These are phyloP conservation scores for Grapholita molesta DNA, from an alignment of 1,140 invertebrate species.

Conservation along the genomic window DNA sequence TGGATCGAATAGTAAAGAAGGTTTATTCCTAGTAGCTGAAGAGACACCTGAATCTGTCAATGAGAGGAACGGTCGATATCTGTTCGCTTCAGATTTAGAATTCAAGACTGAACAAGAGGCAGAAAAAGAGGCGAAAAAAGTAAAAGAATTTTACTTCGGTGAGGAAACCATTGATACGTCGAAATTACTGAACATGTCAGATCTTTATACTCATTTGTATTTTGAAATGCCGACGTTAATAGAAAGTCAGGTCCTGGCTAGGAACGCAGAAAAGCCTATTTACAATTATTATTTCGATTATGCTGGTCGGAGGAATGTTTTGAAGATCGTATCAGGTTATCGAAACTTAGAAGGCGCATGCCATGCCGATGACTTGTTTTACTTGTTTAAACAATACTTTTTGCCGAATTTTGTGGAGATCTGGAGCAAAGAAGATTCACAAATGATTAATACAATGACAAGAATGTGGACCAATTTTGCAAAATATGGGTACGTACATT, in stretches of 20 bases:
- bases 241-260: constrained; percentile 43
- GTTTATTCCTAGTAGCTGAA: constrained; percentile 46
- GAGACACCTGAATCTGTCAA: constrained; percentile 42
- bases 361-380: constrained; percentile 66
- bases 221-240: constrained; percentile 57
- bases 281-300: constrained; percentile 66
- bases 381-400: constrained; percentile 52
- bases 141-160: constrained; percentile 56
- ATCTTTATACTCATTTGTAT: constrained; percentile 57
- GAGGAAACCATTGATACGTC: constrained; percentile 43
- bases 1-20: constrained; percentile 59
- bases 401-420: constrained; percentile 42
- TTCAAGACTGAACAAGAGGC: constrained; percentile 48
- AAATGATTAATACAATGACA: constrained; percentile 52
- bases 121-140: constrained; percentile 33
- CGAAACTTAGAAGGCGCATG: constrained; percentile 45
- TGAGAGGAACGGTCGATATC: constrained; percentile 48
- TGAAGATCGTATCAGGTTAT: constrained; percentile 43
- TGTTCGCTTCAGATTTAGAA: constrained; percentile 60
- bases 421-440: constrained; percentile 39
- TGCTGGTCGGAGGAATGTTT: constrained; percentile 47
- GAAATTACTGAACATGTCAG: constrained; percentile 40
- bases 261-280: constrained; percentile 35
- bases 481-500: constrained; percentile 56
- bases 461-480: constrained; percentile 67